Base-by-base conservation (phyloP, 2,797 vertebrate genomes). In the Eulemur mongoz region DNA sequence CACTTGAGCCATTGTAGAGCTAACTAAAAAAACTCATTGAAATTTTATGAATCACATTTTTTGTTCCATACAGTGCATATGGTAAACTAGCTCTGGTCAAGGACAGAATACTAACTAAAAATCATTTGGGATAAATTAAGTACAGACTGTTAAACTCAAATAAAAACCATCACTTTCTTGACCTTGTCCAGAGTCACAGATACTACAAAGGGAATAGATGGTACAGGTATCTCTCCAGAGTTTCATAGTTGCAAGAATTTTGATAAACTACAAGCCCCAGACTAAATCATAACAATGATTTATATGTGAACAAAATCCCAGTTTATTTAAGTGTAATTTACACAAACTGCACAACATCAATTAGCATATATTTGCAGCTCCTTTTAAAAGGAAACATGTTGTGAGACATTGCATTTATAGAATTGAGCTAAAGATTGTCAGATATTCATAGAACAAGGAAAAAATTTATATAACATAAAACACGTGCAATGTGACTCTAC, bases 121-220 rank as follows among this genome's bases (percentile, higher is more conserved):
- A 89, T 85, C 32, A 69, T 94, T 73, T 91, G 40, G 85, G 30
- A 85, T 91, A 87, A 89, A 96, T 95, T 95, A 83, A 96, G 79
- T 70, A 75, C 30, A 40, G 23, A 91, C 30, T 88, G 63, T 65
- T 89, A 69, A 75, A 80, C 94, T 97, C 57, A 65, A 38, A 59
- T 45, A 80, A 93, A 67, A 94, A 75, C 0, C 7, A 48, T 81
- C 48, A 72, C 25, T 86, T 92, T 87, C 57, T 86, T 95, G 50
- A 80, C 40, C 38, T 86, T 89, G 54, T 43, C 72, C 63, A 78
- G 43, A 91, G 38, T 93, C 65, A 95, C 43, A 89, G 43, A 89
- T 30, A 86, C 2, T 40, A 38, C 40, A 79, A 75, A 17, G 15
- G 45, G 59, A 96, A 69, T 54, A 86, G 4, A 5, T 30, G 45